Evolutionary conservation across 2,113 vertebrate species (phyloP).

Genomic region (Gadus macrocephalus): DNA sequence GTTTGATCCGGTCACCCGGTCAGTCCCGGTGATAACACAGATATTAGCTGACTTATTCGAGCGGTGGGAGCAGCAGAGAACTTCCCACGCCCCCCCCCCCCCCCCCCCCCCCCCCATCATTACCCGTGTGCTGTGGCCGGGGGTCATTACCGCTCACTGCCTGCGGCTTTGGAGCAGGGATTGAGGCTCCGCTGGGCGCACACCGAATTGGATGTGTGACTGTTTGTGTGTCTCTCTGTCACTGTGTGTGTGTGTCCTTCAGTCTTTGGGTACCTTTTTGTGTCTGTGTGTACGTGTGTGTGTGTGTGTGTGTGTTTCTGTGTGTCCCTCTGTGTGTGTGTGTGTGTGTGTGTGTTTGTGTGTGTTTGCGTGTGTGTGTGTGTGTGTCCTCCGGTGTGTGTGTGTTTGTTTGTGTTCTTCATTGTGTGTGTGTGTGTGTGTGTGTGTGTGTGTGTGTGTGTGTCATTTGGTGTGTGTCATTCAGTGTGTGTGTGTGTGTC

Average conservation of each 20-base stretch:
- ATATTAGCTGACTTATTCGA: constrained; percentile 73
- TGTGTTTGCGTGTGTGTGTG: background rate
- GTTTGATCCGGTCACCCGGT: constrained; percentile 60
- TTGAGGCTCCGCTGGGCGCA: constrained; percentile 52
- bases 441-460: too few species aligned
- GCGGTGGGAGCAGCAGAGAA: constrained; percentile 52
- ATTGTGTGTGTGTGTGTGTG: too few species aligned
- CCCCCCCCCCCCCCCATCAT: constrained; percentile 69
- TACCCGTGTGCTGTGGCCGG: constrained; percentile 48
- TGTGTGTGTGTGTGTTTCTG: too few species aligned
- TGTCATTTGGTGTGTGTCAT: too few species aligned
- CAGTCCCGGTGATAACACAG: constrained; percentile 65
- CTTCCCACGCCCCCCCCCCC: constrained; percentile 14
- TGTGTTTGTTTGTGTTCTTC: constrained; percentile 10
- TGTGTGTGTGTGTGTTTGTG: background rate
- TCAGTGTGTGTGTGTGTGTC: too few species aligned
- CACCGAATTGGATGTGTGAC: constrained; percentile 27
- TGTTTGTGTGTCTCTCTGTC: background rate
- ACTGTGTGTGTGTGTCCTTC: constrained; percentile 1
- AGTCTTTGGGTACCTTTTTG: background rate
- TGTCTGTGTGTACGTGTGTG: too few species aligned
- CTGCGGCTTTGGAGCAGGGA: constrained; percentile 62
- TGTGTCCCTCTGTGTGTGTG: too few species aligned
- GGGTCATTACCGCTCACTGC: constrained; percentile 64
- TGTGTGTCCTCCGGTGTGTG: background rate